Evolutionary conservation across 2,113 vertebrate genomes (phyloP).

Genomic region (Etia nguti): DNA sequence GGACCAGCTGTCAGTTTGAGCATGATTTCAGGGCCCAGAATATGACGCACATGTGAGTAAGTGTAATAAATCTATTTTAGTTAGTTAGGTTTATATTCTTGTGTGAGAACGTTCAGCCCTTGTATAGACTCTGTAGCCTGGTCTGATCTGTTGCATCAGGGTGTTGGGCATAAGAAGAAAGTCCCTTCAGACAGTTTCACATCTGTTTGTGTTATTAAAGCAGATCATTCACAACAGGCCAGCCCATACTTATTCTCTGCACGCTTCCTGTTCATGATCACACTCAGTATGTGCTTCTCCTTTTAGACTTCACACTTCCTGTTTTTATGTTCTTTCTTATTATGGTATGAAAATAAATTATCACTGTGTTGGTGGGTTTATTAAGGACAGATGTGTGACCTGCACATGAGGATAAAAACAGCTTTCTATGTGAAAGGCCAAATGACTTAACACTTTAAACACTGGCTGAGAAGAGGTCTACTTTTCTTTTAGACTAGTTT

Average conservation of each 20-base stretch:
- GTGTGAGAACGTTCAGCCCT: neutral
- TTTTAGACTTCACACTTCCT: constrained; percentile 64
- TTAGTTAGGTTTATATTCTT: neutral
- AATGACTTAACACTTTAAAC: neutral
- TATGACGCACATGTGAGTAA: neutral
- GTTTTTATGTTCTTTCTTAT: constrained; percentile 51
- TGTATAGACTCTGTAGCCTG: neutral
- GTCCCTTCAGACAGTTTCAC: constrained; percentile 64
- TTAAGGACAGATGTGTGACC: constrained; percentile 36
- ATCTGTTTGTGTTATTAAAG: constrained; percentile 64
- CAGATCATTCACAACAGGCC: constrained; percentile 58
- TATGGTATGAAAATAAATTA: constrained; percentile 39
- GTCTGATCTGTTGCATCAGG: neutral
- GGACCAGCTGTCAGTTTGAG: neutral
- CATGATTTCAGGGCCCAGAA: neutral
- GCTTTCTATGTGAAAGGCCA: neutral
- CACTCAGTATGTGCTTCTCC: constrained; percentile 52
- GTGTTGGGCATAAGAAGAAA: constrained; percentile 49
- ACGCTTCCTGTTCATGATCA: constrained; percentile 57
- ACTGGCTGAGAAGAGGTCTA: neutral
- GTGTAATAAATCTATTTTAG: neutral
- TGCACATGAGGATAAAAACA: neutral
- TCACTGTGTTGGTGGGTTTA: neutral
- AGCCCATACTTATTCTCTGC: constrained; percentile 41
- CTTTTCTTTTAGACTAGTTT: neutral